Evolutionary conservation across 2,888 invertebrate species (phyloP), one percentile per base, ranked within the genome.

Genomic region (Rhabditoides inermis): DNA sequence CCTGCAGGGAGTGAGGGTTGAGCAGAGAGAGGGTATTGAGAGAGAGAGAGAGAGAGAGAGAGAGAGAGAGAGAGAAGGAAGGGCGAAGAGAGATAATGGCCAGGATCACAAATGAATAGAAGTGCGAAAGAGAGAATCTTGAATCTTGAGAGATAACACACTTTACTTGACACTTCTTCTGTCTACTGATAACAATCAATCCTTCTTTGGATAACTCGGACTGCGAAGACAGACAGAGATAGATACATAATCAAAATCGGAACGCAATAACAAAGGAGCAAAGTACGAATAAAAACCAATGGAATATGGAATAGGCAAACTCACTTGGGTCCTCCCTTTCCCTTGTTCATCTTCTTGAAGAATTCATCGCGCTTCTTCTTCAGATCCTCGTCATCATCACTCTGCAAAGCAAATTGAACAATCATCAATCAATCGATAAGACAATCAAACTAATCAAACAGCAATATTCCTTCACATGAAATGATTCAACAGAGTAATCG

Each of bases 321-420:
- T 40, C 41, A 50, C 59, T 48, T 65, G 47, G 35, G 20, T 52
- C 65, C 72, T 57, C 60, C 36, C 37, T 41, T 60, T 46, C 47
- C 58, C 46, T 58, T 63, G 86, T 86, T 53, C 58, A 53, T 61
- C 30, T 62, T 65, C 28, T 56, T 58, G 36, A 72, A 86, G 63
- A 90, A 80, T 77, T 86, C 87, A 46, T 86, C 84, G 53, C 89
- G 82, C 79, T 87, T 89, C 18, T 51, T 41, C 55, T 84, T 84
- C 20, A 84, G 81, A 48, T 89, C 82, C 26, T 84, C 79, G 58
- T 87, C 85, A 10, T 32, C 7, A 15, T 32, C 15, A 10, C 32
- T 15, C 32, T 10, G 32, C 15, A 10, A 32, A 10, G 7, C 32
- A 32, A 32, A 10, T 32, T 7, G 7, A 10, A 7, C 7, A 10